These are phyloP conservation scores for Himalopsyche anomala DNA, from an alignment of 2,888 invertebrate genomes.

Conservation along the genomic window DNA sequence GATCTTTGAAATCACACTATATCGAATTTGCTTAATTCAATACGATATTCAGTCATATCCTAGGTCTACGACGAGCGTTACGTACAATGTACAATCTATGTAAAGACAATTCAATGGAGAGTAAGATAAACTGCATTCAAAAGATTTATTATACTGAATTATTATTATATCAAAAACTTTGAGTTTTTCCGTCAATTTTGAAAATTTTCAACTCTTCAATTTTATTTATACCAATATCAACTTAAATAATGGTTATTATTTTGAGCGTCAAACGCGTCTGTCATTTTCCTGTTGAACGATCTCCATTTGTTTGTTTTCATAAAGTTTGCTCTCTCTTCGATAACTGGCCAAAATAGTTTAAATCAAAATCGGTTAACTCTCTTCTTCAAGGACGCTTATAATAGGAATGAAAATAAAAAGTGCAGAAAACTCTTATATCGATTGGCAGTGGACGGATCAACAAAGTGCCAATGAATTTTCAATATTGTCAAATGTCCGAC, in stretches of 20 bases:
- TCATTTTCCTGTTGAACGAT: not conserved
- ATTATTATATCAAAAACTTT: not conserved
- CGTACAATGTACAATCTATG: not conserved
- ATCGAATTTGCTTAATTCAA: not conserved
- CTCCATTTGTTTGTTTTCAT: slow-evolving; percentile 16
- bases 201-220: too few relatives aligned
- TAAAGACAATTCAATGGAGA: slow-evolving; percentile 8
- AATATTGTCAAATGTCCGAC: slow-evolving; percentile 41
- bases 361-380: slow-evolving; percentile 24
- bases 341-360: slow-evolving; percentile 16
- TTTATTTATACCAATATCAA: too few relatives aligned
- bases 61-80: not conserved
- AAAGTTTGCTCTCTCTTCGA: not conserved
- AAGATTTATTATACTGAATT: not conserved
- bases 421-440: slow-evolving; percentile 16
- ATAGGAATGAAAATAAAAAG: slow-evolving; percentile 2
- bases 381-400: slow-evolving; percentile 7
- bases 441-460: slow-evolving; percentile 46
- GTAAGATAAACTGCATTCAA: not conserved
- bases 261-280: too few relatives aligned
- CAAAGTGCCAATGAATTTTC: slow-evolving; percentile 54
- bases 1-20: not conserved
- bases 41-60: not conserved
- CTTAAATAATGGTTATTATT: too few relatives aligned
- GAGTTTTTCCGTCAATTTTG: too few relatives aligned